These are phyloP conservation scores for Myiothlypis coronata DNA, from an alignment of 2,797 vertebrate species.

Conservation along the genomic window DNA sequence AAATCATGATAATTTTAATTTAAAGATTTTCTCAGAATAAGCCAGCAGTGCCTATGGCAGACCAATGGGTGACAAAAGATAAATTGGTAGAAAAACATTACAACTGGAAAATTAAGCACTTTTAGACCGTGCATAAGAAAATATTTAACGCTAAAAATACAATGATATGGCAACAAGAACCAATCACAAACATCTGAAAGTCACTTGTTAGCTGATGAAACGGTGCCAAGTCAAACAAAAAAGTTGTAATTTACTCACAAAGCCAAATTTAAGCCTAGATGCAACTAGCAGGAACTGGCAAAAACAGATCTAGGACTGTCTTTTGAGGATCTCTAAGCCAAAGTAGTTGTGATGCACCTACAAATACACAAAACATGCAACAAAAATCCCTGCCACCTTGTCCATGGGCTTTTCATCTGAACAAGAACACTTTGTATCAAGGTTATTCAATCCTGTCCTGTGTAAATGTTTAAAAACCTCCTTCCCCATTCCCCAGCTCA, in stretches of 20 bases:
- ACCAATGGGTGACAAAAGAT: neutral
- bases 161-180: neutral
- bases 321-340: neutral
- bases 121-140: neutral
- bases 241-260: neutral
- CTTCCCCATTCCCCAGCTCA: neutral
- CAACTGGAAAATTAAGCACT: neutral
- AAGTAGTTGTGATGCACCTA: neutral
- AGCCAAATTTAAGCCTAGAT: neutral
- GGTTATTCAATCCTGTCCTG: neutral
- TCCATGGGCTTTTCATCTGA: neutral
- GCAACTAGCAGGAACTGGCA: neutral
- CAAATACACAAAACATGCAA: neutral
- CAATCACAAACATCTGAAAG: neutral
- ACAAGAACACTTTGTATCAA: neutral
- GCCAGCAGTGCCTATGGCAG: neutral
- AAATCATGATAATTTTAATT: neutral
- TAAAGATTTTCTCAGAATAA: neutral
- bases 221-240: neutral
- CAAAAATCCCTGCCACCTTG: neutral
- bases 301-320: neutral
- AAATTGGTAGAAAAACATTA: neutral
- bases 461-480: neutral
- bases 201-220: neutral
- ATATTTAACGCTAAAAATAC: neutral